These are phyloP conservation scores for Ostrea edulis DNA, from an alignment of 1,140 invertebrate genomes.

Conservation along the genomic window DNA sequence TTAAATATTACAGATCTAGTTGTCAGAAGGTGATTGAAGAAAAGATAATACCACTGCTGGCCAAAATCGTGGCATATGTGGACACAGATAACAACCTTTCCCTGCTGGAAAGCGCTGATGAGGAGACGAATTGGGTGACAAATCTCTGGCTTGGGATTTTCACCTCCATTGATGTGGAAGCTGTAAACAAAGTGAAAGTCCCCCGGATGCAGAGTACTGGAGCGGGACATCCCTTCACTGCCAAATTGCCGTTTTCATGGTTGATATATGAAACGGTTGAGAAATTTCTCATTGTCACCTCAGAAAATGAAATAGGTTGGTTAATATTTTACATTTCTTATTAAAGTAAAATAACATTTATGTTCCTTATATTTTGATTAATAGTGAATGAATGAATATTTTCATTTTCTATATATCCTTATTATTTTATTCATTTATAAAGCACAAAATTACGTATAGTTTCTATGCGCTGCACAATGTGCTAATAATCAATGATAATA, in stretches of 20 bases:
- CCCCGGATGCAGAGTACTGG: constrained; percentile 17
- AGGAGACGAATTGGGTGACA: constrained; percentile 45
- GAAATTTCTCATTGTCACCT: background rate
- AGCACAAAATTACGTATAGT: too few relatives aligned
- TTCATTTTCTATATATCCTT: too few relatives aligned
- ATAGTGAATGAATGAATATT: too few relatives aligned
- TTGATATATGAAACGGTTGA: constrained; percentile 55
- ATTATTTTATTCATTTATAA: too few relatives aligned
- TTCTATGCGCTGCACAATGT: too few relatives aligned
- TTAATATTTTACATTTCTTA: background rate
- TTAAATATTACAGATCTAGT: background rate
- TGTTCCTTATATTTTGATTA: too few relatives aligned
- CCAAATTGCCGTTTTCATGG: constrained; percentile 69
- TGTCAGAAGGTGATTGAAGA: constrained; percentile 47
- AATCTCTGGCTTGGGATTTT: constrained; percentile 60
- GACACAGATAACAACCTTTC: constrained; percentile 71
- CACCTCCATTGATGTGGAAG: constrained; percentile 41
- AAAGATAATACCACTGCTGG: constrained; percentile 67
- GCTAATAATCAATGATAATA: too few relatives aligned
- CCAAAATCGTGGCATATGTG: constrained; percentile 66
- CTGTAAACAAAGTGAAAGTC: constrained; percentile 51
- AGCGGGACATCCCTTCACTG: constrained; percentile 46
- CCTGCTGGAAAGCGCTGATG: constrained; percentile 43
- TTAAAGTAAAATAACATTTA: too few relatives aligned
- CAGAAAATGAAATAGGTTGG: background rate